Evolutionary conservation across 2,888 invertebrate species (phyloP), one percentile per base, ranked within the genome.

Genomic region (Ernsta delagoae): DNA sequence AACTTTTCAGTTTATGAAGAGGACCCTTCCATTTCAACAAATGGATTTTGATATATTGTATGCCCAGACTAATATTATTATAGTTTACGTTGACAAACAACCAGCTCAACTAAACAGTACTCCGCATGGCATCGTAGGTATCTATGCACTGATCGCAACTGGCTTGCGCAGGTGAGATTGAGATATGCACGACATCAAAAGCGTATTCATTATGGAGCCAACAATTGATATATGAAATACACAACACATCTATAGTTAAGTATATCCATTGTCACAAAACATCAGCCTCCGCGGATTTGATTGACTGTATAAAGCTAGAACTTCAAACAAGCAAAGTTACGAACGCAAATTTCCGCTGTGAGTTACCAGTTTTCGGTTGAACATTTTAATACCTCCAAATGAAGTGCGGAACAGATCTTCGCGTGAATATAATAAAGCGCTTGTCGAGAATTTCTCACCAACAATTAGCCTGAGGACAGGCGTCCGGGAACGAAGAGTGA

Each of bases 401-500:
- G 43, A 67, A 67, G 67, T 67, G 61, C 12, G 41, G 50, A 59
- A 41, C 11, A 24, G 59, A 66, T 59, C 59, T 53, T 59, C 36
- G 24, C 31, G 59, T 59, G 59, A 41, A 31, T 59, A 66, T 54
- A 66, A 70, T 60, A 67, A 68, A 56, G 70, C 66, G 41, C 53
- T 65, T 66, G 75, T 74, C 76, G 68, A 72, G 45, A 62, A 68
- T 62, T 68, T 68, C 68, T 62, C 68, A 68, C 68, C 68, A 62
- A 68, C 81, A 83, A 83, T 84, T 84, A 85, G 78, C 77, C 77
- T 70, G 64, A 75, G 78, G 77, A 77, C 77, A 77, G 78, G 73
- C 76, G 61, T 36, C 45, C 54, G 67, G 71, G 75, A 81, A 84
- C 82, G 80, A 84, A 81, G 84, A 85, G 81, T 83, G 85, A 84